Evolutionary conservation across 2,113 vertebrate species (phyloP), one percentile per base, ranked within the genome.

Genomic region (Atherinomorus stipes): DNA sequence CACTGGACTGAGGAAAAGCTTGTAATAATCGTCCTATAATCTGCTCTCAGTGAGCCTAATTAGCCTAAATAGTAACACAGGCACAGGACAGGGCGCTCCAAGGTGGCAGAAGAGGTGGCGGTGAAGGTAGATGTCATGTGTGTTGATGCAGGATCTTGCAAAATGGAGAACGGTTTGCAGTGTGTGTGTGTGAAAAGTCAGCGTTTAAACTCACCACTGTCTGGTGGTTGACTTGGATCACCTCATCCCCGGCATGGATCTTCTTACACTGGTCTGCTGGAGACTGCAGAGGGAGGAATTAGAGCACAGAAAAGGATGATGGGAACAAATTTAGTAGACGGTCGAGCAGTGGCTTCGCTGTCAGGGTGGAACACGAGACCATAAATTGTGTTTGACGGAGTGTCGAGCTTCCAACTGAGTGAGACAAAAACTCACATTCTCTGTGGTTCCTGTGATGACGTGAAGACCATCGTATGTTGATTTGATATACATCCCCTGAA

Each of bases 401-500:
- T 12, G 25, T 71, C 7, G 2, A 71, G 15, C 22, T 61, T 66
- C 53, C 3, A 1, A 44, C 19, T 6, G 23, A 59, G 11, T 61
- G 53, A 71, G 64, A 47, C 7, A 22, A 72, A 82, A 85, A 90
- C 92, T 88, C 78, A 92, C 93, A 25, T 94, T 94, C 78, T 94
- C 93, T 16, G 93, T 94, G 65, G 92, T 94, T 58, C 93, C 93
- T 0, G 93, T 94, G 80, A 94, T 94, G 8, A 94, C 93, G 19
- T 94, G 93, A 56, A 94, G 92, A 26, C 93, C 93, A 31, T 94
- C 93, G 10, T 94, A 94, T 1, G 93, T 94, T 0, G 93, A 94
- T 81, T 94, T 94, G 80, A 94, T 94, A 54, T 94, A 94, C 93
- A 94, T 94, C 61, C 93, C 93, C 93, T 93, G 74, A 57, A 85